Percentiles rank a stretch among this genome's conserved stretches.
Conservation (phyloP, 2,797 vertebrate genomes). For the Pogoniulus pusillus region DNA sequence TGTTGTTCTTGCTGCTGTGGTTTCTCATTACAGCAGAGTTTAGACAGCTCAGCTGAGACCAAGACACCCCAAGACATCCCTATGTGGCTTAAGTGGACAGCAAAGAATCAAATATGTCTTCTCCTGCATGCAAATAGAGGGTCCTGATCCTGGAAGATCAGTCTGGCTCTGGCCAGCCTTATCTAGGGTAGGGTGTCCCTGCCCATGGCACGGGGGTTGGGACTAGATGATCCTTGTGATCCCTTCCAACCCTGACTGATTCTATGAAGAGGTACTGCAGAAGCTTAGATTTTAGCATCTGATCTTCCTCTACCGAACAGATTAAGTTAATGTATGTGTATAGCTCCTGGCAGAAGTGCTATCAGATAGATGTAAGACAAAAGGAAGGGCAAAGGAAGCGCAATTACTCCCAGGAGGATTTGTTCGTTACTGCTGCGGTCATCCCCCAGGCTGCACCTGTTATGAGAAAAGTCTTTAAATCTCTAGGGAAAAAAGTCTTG, state of each 20-base stretch:
- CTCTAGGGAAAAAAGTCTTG: not conserved
- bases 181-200: too few species aligned
- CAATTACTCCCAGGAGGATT: conserved; percentile 26
- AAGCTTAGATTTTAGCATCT: not conserved
- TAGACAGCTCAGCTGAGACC: not conserved
- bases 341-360: not conserved
- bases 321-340: not conserved
- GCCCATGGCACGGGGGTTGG: too few species aligned
- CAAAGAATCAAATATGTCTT: not conserved
- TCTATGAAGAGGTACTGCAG: too few species aligned
- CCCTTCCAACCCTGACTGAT: too few species aligned
- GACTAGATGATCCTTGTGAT: too few species aligned
- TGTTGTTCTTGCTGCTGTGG: not conserved
- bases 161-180: too few species aligned
- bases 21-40: not conserved
- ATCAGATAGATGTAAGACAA: not conserved
- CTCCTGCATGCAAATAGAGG: not conserved
- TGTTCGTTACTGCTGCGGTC: accelerated
- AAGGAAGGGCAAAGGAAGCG: not conserved
- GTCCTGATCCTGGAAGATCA: not conserved
- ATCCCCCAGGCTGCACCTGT: not conserved
- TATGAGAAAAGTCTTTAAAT: not conserved
- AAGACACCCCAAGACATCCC: not conserved
- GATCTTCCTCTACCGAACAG: conserved; percentile 43
- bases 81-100: not conserved